Evolutionary conservation across 2,113 vertebrate genomes (phyloP).

Genomic region (human (Homo sapiens)): GRCh38 chr5:79927501-79928000

Average conservation of each 20-base stretch:
- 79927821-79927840: not conserved
- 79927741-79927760: not conserved
- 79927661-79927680: not conserved
- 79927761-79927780: not conserved
- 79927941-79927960: conserved; percentile 15
- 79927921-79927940: not conserved
- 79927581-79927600: not conserved
- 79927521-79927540: not conserved
- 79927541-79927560: not conserved
- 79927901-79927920: not conserved
- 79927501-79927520: not conserved
- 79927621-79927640: not conserved
- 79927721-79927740: not conserved
- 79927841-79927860: not conserved
- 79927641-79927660: not conserved
- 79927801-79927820: not conserved
- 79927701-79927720: not conserved
- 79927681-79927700: not conserved
- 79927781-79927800: not conserved
- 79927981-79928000: not conserved
- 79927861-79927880: not conserved
- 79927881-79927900: not conserved
- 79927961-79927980: conserved; percentile 31
- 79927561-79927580: not conserved
- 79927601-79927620: not conserved